Evolutionary conservation across 2,888 invertebrate species (phyloP), one percentile per base, ranked within the genome.

Genomic region (Hypercompe scribonia): DNA sequence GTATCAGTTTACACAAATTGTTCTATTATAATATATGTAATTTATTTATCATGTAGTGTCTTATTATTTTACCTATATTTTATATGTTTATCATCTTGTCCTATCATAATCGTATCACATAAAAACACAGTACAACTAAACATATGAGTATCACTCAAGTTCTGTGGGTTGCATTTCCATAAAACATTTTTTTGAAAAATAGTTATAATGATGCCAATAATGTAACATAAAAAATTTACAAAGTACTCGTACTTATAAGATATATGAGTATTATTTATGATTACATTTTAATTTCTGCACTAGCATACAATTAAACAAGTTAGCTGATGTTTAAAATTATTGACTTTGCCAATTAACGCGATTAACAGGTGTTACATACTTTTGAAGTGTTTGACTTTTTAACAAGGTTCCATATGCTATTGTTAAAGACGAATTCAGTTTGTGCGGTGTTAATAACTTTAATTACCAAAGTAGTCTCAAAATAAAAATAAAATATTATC

Each of bases 1-100:
- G 24, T 34, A 21, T 74, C 36, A 36, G 28, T 39, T 71, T 69
- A 68, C 34, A 68, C 34, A 31, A 68, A 28, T n/a, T 50, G 0
- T 54, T 66, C 33, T 21, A 46, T 2, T 24, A 33, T 31, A 66
- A 66, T 66, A 46, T 28, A 65, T 31, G 50, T 54, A 54, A 39
- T 31, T 66, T 13, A 46, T 46, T 11, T 46, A 46, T 33, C 3
- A 42, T 3, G 3, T 46, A 46, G 18, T 2, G 66, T 66, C 11
- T 66, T 31, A 18, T 66, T 66, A 66, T 33, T 66, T 33, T 33
- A 5, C 66, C 31, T 24, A 24, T 46, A 33, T 18, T 18, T 28
- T 3, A 66, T 46, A 39, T 58, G 58, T 58, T 28, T 10, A 54
- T 11, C n/a, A n/a, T n/a, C 3, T 3, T 54, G n/a, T 54, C 24